Evolutionary conservation across 2,113 vertebrate species (phyloP), one percentile per base, ranked within the genome.

Genomic region (Accipiter cooperii): DNA sequence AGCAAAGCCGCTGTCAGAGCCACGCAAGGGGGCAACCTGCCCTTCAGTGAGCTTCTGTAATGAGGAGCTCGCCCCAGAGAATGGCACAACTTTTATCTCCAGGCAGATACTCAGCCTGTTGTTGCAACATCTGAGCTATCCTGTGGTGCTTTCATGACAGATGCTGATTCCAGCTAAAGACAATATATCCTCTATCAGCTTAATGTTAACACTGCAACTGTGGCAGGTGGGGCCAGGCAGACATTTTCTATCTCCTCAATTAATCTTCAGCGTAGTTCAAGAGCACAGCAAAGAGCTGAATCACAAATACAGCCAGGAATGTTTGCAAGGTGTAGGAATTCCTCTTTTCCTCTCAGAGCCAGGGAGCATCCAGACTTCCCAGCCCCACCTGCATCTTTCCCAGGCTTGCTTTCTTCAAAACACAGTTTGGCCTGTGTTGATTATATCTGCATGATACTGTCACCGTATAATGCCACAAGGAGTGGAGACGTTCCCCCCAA

Each of bases 21-120:
- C 51, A 42, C 0, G 0, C 13, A 25, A 28, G 13, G 40, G 22
- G 33, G 22, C 28, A 84, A 17, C 47, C n/a, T 77, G 42, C 66
- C 60, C 46, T 61, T 66, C 55, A 68, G 29, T 0, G 0, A 89
- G 40, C 22, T 52, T 77, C 83, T 66, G 34, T 33, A 73, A 81
- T 4, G 7, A 83, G 40, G 22, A 64, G 16, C 15, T 55, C 0
- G 0, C 44, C 22, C 44, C 22, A 34, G 55, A 75, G 46, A 84
- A 70, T 31, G 38, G 16, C 60, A 54, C 1, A 6, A 20, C 58
- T 77, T 86, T 38, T 46, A 44, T 66, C 64, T 89, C 55, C 64
- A 92, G 69, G 47, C 73, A 86, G 47, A 42, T 38, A 76, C 36
- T 55, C 66, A 73, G 66, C 22, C 51, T 78, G 18, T 36, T 36